A percentile compares a stretch with the other conserved stretches of the same genome.
These are phyloP conservation scores for Umimayanthus chanpuru DNA, from an alignment of 92 coral and sea anemone genomes.

Conservation along the genomic window DNA sequence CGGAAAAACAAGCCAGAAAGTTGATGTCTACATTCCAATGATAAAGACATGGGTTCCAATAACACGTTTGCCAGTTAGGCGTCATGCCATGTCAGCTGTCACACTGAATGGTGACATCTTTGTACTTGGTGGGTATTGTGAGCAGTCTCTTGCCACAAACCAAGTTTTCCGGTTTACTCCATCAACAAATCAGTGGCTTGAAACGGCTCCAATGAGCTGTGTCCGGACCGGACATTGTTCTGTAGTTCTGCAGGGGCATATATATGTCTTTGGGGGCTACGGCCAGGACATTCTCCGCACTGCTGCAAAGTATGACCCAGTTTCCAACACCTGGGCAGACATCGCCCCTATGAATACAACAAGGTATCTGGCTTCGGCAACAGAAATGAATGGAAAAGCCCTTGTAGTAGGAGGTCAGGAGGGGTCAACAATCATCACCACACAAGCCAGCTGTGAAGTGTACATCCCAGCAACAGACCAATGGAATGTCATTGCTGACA, in stretches of 20 bases:
- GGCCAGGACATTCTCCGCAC: slow-evolving; percentile 56
- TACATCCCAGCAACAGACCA: slow-evolving; percentile 59
- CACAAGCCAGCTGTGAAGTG: slow-evolving; percentile 79
- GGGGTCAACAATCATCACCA: slow-evolving; percentile 44
- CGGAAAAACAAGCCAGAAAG: slow-evolving; percentile 52
- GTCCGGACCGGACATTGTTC: slow-evolving; percentile 79
- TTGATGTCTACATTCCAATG: slow-evolving; percentile 70
- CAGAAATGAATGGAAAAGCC: slow-evolving; percentile 59
- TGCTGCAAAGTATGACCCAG: slow-evolving; percentile 62
- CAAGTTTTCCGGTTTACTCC: slow-evolving; percentile 79
- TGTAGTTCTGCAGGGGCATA: slow-evolving; percentile 55
- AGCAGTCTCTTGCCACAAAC: slow-evolving; percentile 57
- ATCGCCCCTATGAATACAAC: slow-evolving; percentile 59
- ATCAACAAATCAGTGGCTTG: slow-evolving; percentile 62
- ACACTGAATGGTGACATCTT: slow-evolving; percentile 61
- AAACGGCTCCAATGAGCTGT: slow-evolving; percentile 66
- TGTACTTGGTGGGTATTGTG: slow-evolving; percentile 74
- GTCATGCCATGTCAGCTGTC: slow-evolving; percentile 73
- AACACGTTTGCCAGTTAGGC: slow-evolving; percentile 51
- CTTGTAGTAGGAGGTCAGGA: slow-evolving; percentile 74
- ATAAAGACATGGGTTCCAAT: slow-evolving; percentile 61
- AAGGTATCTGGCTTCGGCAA: slow-evolving; percentile 69
- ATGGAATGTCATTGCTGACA: slow-evolving; percentile 72
- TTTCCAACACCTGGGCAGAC: slow-evolving; percentile 60
- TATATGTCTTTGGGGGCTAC: slow-evolving; percentile 83